Conservation (phyloP, 2,888 invertebrate species). For the Matsumyia berberina region DNA sequence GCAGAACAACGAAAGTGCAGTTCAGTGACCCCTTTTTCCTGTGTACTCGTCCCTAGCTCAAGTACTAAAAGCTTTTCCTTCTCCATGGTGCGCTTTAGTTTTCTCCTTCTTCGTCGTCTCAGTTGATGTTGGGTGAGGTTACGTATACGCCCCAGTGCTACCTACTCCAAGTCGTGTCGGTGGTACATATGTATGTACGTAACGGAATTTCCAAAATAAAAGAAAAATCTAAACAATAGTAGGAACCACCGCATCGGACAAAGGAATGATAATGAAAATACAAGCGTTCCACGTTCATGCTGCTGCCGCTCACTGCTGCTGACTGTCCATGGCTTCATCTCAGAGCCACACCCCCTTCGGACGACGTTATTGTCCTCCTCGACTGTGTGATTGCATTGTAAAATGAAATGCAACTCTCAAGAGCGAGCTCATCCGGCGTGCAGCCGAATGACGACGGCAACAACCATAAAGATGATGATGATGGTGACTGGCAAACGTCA, state of each 20-base stretch:
- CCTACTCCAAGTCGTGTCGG: neutral
- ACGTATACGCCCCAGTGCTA: conserved; percentile 68
- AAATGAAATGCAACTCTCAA: conserved; percentile 52
- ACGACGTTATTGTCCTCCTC: conserved; percentile 30
- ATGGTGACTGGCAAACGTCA: conserved; percentile 14
- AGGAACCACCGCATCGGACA: conserved; percentile 1
- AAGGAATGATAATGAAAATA: conserved; percentile 45
- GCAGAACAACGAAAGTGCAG: conserved; percentile 50
- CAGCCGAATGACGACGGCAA: conserved; percentile 50
- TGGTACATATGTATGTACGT: conserved; percentile 1
- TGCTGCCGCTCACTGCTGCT: neutral
- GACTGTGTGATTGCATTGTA: conserved; percentile 26
- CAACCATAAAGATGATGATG: conserved; percentile 30
- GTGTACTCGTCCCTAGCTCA: conserved; percentile 24
- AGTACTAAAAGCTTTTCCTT: conserved; percentile 40
- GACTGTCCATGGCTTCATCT: conserved; percentile 29
- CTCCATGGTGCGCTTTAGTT: conserved; percentile 43
- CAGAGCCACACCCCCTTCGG: conserved; percentile 49
- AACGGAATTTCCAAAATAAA: conserved; percentile 48
- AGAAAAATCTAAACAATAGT: conserved; percentile 44
- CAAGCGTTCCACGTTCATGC: conserved; percentile 25
- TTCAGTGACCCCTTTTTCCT: conserved; percentile 66
- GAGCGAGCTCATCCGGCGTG: conserved; percentile 58
- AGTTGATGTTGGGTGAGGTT: conserved; percentile 58
- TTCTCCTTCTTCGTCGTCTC: conserved; percentile 24